phyloP scores from a whole-genome alignment of 2,888 invertebrate species.

The Phalera bucephala region DNA sequence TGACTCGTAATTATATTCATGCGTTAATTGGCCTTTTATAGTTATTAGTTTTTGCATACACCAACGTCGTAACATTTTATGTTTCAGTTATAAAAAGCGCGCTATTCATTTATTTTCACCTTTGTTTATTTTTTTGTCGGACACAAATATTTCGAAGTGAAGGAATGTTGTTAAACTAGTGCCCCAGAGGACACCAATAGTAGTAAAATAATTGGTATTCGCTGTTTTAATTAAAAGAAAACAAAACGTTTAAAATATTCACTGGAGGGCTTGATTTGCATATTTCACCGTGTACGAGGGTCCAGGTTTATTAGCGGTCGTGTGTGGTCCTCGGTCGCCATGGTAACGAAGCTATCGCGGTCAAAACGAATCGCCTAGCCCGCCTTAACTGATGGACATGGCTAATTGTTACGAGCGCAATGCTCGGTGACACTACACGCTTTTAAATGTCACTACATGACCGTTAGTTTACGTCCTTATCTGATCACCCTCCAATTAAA shows the following conservation, averaged over 20 bases:
- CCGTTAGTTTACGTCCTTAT: slow-evolving; percentile 53
- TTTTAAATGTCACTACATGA: slow-evolving; percentile 61
- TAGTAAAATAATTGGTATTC: slow-evolving; percentile 23
- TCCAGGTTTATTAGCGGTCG: slow-evolving; percentile 55
- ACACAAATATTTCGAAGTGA: background rate
- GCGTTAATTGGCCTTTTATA: too few relatives aligned
- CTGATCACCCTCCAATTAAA: slow-evolving; percentile 49
- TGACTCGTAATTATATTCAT: too few relatives aligned
- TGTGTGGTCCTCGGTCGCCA: slow-evolving; percentile 78
- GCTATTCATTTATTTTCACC: background rate
- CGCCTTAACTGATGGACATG: slow-evolving; percentile 67
- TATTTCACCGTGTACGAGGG: slow-evolving; percentile 42
- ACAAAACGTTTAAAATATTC: slow-evolving; percentile 60
- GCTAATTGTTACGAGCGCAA: slow-evolving; percentile 68
- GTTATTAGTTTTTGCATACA: too few relatives aligned
- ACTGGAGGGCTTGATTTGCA: slow-evolving; percentile 63
- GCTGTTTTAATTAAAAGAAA: slow-evolving; percentile 58
- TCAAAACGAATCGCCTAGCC: slow-evolving; percentile 32
- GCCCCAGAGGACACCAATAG: slow-evolving; percentile 12
- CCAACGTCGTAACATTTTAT: too few relatives aligned
- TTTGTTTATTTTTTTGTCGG: background rate
- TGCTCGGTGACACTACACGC: slow-evolving; percentile 45
- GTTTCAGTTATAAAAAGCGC: background rate
- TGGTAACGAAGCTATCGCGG: slow-evolving; percentile 52
- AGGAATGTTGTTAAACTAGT: slow-evolving; percentile 20